These are phyloP conservation scores for Microctenopoma lineatum DNA, from an alignment of 2,797 vertebrate species.

Conservation along the genomic window DNA sequence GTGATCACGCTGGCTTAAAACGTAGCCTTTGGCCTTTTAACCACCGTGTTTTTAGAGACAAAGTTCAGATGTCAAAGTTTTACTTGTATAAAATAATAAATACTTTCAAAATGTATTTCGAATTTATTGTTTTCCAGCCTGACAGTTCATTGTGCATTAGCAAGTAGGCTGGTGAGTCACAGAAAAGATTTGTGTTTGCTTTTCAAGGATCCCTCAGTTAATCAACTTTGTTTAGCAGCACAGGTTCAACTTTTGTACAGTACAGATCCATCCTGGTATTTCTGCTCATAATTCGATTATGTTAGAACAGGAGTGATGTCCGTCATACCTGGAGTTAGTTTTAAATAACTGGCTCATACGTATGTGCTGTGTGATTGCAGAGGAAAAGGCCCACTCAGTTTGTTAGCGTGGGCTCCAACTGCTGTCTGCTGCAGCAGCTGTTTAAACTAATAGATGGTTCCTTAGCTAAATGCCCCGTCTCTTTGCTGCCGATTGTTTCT, in stretches of 20 bases:
- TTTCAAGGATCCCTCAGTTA: neutral
- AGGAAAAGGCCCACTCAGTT: slow-evolving; percentile 28
- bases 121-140: neutral
- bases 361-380: slow-evolving; percentile 13
- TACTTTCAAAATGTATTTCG: neutral
- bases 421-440: slow-evolving; percentile 58
- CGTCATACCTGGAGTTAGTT: slow-evolving; percentile 1
- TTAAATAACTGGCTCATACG: neutral
- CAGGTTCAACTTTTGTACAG: neutral
- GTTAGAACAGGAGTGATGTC: neutral
- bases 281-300: neutral
- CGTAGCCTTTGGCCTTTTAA: slow-evolving; percentile 23
- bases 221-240: neutral
- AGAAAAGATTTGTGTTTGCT: too few species aligned
- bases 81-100: slow-evolving; percentile 11
- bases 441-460: slow-evolving; percentile 57
- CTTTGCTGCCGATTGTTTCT: slow-evolving; percentile 13
- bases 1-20: slow-evolving; percentile 34
- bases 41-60: neutral
- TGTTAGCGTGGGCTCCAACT: slow-evolving; percentile 29
- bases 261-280: neutral
- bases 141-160: neutral
- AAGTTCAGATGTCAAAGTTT: slow-evolving; percentile 11
- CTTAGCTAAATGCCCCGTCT: slow-evolving; percentile 21
- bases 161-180: slow-evolving; percentile 4